A percentile compares a stretch with the other conserved stretches of the same genome.
These are phyloP conservation scores for Sylvicola cinctus DNA, from an alignment of 2,888 invertebrate genomes.

Conservation along the genomic window DNA sequence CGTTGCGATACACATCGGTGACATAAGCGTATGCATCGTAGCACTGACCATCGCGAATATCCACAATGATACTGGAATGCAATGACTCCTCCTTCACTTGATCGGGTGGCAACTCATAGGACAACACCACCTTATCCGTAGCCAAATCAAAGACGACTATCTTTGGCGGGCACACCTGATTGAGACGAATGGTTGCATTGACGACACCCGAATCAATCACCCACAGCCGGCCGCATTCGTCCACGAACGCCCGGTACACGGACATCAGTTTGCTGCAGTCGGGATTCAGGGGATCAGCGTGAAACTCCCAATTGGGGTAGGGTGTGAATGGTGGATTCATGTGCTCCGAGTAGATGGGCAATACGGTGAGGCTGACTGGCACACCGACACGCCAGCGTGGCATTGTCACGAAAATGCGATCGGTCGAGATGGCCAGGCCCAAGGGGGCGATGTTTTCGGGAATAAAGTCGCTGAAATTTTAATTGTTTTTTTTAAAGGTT, in stretches of 20 bases:
- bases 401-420: slow-evolving; percentile 50
- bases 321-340: slow-evolving; percentile 42
- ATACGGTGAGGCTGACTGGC: slow-evolving; percentile 48
- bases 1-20: slow-evolving; percentile 42
- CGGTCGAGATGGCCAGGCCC: slow-evolving; percentile 45
- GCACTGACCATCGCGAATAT: slow-evolving; percentile 32
- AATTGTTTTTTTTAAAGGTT: too few species aligned
- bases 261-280: slow-evolving; percentile 51
- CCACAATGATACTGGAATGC: slow-evolving; percentile 32
- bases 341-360: slow-evolving; percentile 36
- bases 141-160: slow-evolving; percentile 49
- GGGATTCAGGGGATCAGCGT: slow-evolving; percentile 18
- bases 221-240: slow-evolving; percentile 59
- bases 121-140: slow-evolving; percentile 35
- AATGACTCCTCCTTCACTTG: slow-evolving; percentile 44
- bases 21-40: slow-evolving; percentile 34
- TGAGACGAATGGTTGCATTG: slow-evolving; percentile 41
- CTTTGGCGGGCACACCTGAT: slow-evolving; percentile 51
- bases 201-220: slow-evolving; percentile 61
- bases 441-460: slow-evolving; percentile 54
- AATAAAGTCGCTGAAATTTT: slow-evolving; percentile 41
- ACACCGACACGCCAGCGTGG: slow-evolving; percentile 59
- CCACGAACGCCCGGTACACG: slow-evolving; percentile 53
- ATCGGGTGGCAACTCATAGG: slow-evolving; percentile 40
- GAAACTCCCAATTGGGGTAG: slow-evolving; percentile 47